Evolutionary conservation across 2,797 vertebrate genomes (phyloP).

Genomic region (Sylvia borin): DNA sequence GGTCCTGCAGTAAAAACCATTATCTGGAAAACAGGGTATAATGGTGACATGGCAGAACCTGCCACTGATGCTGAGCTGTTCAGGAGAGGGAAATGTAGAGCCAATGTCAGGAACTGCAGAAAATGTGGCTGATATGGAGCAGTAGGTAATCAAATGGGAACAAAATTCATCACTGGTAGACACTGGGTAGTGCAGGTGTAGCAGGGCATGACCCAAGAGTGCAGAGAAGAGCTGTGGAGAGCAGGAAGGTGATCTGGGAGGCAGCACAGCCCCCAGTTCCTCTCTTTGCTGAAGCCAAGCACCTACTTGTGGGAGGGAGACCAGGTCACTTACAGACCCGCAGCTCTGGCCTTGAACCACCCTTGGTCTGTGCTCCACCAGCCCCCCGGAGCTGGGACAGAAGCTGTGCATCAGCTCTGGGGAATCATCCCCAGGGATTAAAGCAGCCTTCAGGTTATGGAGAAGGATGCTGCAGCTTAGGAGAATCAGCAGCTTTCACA

Average conservation of each 20-base stretch:
- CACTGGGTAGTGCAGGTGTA: neutral
- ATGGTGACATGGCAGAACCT: neutral
- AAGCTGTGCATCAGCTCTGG: neutral
- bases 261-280: neutral
- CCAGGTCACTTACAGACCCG: neutral
- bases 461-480: neutral
- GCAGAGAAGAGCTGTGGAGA: neutral
- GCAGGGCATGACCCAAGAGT: neutral
- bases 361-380: accelerated
- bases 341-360: neutral
- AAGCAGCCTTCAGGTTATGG: neutral
- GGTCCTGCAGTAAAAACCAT: neutral
- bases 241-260: neutral
- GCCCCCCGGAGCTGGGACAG: neutral
- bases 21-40: neutral
- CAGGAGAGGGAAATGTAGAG: neutral
- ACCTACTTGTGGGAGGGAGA: neutral
- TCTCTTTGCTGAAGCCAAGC: neutral
- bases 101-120: neutral
- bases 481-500: neutral
- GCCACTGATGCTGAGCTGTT: neutral
- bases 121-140: neutral
- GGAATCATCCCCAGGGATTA: neutral
- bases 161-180: neutral
- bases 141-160: neutral